Conservation (phyloP, 2,113 vertebrate genomes). For the Sebastes fasciatus region DNA sequence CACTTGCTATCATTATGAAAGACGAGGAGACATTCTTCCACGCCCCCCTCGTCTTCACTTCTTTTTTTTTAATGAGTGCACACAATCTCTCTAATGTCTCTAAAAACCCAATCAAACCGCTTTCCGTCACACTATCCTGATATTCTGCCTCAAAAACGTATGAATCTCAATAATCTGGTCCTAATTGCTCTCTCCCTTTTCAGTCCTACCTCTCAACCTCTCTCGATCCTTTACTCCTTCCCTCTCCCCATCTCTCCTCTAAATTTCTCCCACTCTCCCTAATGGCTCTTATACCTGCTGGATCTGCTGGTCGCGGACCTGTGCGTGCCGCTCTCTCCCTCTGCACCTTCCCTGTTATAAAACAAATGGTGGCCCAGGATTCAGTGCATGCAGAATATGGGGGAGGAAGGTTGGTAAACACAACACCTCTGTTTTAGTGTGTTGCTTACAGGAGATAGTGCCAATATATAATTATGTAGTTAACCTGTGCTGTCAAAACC, state of each 20-base stretch:
- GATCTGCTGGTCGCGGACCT: constrained; percentile 58
- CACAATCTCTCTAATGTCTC: background rate
- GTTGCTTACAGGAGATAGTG: background rate
- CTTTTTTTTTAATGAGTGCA: constrained; percentile 3
- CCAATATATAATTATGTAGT: constrained; percentile 1
- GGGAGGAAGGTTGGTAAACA: constrained; percentile 24
- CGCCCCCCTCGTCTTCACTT: background rate
- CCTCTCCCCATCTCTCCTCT: constrained; percentile 16
- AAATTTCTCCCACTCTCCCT: constrained; percentile 37
- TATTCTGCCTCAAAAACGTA: background rate
- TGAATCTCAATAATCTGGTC: background rate
- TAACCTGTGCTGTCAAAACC: constrained; percentile 29
- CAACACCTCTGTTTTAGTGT: background rate
- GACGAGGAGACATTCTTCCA: background rate
- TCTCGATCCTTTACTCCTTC: background rate
- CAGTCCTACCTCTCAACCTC: background rate
- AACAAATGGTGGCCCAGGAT: constrained; percentile 64
- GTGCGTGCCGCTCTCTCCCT: constrained; percentile 44
- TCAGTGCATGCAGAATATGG: constrained; percentile 48
- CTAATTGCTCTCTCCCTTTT: background rate
- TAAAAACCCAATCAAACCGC: background rate
- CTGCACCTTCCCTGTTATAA: constrained; percentile 67
- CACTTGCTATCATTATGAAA: background rate
- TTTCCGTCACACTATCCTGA: background rate
- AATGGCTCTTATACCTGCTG: constrained; percentile 72